Evolutionary conservation across 2,797 vertebrate genomes (phyloP), one percentile per base, ranked within the genome.

Genomic region (Sebastes hubbsi): DNA sequence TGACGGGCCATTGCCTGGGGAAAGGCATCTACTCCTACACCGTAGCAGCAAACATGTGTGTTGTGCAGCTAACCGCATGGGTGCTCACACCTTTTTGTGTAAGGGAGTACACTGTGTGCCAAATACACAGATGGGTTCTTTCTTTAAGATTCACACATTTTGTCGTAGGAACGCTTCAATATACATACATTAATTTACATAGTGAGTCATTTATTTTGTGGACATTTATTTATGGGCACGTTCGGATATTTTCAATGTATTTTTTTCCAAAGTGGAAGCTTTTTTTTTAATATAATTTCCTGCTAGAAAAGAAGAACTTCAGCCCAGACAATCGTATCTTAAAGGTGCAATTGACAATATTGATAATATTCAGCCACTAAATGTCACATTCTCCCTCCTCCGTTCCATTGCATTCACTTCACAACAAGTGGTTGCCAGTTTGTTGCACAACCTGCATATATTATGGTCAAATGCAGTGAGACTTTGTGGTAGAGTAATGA

Each of bases 1-100:
- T 94, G 93, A 92, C 72, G 88, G 92, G 89, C 88, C 87, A 81
- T 88, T 90, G 92, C 93, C 88, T 89, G 80, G 85, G 91, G 90
- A 93, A 85, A 88, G 83, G 75, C 77, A 60, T 83, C 67, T 52
- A 64, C 83, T 84, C 59, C 80, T 75, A 70, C 82, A 82, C 76
- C 46, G 64, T 75, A 46, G 82, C 87, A 77, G 84, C 88, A 87
- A 89, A 92, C 75, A 80, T 91, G 74, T 85, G 85, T 86, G 85
- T 74, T 83, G 87, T 87, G 87, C 78, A 72, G 88, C 87, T 88
- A 79, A 88, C 78, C 77, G 75, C 91, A 87, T 84, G 87, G 89
- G 74, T 77, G 88, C 92, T 91, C 86, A 83, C 83, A 83, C 85
- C 85, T 87, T 85, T 83, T 89, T 85, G 77, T 80, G 61, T 81